phyloP scores from a whole-genome alignment of 2,888 invertebrate genomes.

The Stenurella melanura region DNA sequence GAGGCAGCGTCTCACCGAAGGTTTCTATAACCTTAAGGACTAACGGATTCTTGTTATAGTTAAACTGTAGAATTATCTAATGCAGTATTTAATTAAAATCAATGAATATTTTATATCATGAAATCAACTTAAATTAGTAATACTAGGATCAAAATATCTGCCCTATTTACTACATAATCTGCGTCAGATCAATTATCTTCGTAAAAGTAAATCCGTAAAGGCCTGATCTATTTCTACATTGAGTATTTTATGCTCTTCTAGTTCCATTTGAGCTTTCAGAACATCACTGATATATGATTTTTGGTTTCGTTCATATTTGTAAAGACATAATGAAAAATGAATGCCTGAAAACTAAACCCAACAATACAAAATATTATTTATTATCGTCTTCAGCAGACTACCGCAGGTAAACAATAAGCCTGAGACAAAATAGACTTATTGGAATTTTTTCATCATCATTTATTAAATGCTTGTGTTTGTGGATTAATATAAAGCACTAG shows the following conservation, averaged over 20 bases:
- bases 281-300: constrained; percentile 1
- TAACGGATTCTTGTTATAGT: too few species aligned
- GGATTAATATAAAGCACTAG: not conserved
- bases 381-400: not conserved
- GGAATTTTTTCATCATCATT: not conserved
- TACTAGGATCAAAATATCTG: not conserved
- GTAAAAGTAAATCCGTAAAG: not conserved
- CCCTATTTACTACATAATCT: not conserved
- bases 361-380: constrained; percentile 16
- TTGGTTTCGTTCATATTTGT: not conserved
- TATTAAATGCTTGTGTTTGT: not conserved
- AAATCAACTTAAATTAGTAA: too few species aligned
- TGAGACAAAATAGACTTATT: not conserved
- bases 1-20: too few species aligned
- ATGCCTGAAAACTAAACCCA: not conserved
- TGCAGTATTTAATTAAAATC: too few species aligned
- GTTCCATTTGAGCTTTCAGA: not conserved
- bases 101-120: too few species aligned
- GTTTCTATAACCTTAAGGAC: too few species aligned
- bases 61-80: too few species aligned
- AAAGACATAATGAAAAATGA: constrained; percentile 17
- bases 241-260: constrained; percentile 12
- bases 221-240: constrained; percentile 7
- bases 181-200: constrained; percentile 5
- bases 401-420: not conserved